Evolutionary conservation across 2,113 vertebrate genomes (phyloP).

Genomic region (Acanthochromis polyacanthus): DNA sequence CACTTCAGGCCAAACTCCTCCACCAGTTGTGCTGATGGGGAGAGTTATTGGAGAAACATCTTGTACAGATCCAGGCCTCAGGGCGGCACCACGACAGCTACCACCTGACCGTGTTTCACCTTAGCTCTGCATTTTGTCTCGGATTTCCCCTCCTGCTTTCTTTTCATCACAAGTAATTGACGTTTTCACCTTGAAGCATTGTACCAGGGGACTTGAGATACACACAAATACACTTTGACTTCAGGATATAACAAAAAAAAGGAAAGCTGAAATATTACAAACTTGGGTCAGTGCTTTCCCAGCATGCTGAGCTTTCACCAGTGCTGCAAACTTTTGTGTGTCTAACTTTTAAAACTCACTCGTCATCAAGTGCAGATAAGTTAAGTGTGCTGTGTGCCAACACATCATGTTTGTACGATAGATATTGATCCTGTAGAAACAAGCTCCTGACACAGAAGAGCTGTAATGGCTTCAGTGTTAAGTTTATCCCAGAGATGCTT

Average conservation of each 20-base stretch:
- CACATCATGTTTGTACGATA: conserved; percentile 6
- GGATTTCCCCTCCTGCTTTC: conserved; percentile 1
- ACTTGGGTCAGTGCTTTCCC: conserved; percentile 32
- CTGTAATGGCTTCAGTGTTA: background rate
- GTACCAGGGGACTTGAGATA: conserved; percentile 46
- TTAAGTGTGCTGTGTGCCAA: background rate
- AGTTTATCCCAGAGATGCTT: conserved; percentile 15
- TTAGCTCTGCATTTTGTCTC: conserved; percentile 64
- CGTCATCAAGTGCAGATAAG: conserved; percentile 19
- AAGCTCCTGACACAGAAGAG: conserved; percentile 2
- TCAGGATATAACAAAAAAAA: conserved; percentile 30
- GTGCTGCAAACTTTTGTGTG: conserved; percentile 24
- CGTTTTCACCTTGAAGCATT: conserved; percentile 56
- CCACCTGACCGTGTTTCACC: conserved; percentile 59
- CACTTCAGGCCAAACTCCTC: conserved; percentile 42
- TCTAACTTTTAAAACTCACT: conserved; percentile 33
- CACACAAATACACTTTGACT: conserved; percentile 33
- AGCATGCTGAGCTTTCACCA: conserved; percentile 61
- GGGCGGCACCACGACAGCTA: conserved; percentile 27
- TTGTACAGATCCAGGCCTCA: conserved; percentile 49
- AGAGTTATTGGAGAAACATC: conserved; percentile 57
- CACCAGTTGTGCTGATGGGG: conserved; percentile 51
- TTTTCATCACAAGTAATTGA: conserved; percentile 69
- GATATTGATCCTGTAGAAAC: conserved; percentile 21
- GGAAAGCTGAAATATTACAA: conserved; percentile 3